These are phyloP conservation scores for Trissonchulus latispiculum DNA, from an alignment of 2,888 invertebrate species.

Conservation along the genomic window DNA sequence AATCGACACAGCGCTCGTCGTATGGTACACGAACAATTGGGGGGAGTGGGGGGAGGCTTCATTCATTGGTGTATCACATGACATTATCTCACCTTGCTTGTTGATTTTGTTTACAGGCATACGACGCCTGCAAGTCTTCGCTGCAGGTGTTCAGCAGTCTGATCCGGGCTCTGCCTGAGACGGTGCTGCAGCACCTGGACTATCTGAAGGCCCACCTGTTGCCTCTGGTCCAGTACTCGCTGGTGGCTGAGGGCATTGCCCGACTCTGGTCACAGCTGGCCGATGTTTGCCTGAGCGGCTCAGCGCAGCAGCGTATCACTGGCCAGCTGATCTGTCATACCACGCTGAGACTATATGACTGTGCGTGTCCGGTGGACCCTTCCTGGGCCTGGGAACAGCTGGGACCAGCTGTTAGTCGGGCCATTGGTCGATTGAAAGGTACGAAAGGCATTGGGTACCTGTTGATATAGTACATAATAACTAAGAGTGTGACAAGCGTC, in stretches of 20 bases:
- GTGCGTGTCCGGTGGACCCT: slow-evolving; percentile 11
- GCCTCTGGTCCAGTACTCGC: slow-evolving; percentile 16
- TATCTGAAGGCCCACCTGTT: not conserved
- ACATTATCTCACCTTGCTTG: too few relatives aligned
- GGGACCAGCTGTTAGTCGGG: not conserved
- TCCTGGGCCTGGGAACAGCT: slow-evolving; percentile 19
- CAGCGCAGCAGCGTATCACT: too few relatives aligned
- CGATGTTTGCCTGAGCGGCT: too few relatives aligned
- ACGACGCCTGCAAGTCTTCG: not conserved
- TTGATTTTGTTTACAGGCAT: not conserved
- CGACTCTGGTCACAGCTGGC: not conserved
- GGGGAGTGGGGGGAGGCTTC: too few relatives aligned
- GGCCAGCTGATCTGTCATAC: slow-evolving; percentile 8
- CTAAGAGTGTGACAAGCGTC: too few relatives aligned
- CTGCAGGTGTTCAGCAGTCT: slow-evolving; percentile 9
- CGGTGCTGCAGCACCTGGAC: not conserved
- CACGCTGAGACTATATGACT: slow-evolving; percentile 21
- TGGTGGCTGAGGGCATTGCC: slow-evolving; percentile 13
- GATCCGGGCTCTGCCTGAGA: not conserved
- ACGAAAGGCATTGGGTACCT: too few relatives aligned
- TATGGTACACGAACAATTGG: too few relatives aligned
- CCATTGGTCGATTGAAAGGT: not conserved
- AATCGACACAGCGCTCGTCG: too few relatives aligned
- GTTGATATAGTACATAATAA: too few relatives aligned
- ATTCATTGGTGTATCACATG: too few relatives aligned